Evolutionary conservation across 2,113 vertebrate genomes (phyloP), one percentile per base, ranked within the genome.

Genomic region (Elaphurus davidianus): DNA sequence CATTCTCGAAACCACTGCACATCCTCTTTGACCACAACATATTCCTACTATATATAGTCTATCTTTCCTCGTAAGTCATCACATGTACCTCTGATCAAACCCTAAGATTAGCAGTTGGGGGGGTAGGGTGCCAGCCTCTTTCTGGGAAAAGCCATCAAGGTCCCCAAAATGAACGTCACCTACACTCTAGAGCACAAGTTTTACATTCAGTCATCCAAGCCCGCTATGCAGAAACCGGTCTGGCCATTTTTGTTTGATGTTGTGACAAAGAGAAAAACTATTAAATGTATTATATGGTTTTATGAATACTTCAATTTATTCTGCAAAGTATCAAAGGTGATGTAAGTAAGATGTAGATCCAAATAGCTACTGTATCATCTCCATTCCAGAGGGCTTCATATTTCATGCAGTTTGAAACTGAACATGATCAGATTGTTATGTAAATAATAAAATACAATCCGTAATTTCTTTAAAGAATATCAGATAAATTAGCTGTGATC

Each of bases 401-500:
- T 81, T 93, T 85, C 83, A 91, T 57, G 47, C 82, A 3, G 0
- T 47, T 59, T 79, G 81, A 79, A 94, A 74, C 9, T 7, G 60
- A 91, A 85, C 52, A 40, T 27, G 23, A 79, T 52, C 43, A 17
- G 52, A 78, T 85, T 78, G 83, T 64, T 88, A 86, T 17, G 78
- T 64, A 93, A 97, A 87, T 91, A 93, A 91, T 36, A 88, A 76
- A 96, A 84, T 59, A 67, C 27, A 67, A 59, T n/a, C 28, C n/a
- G 54, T 59, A 36, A 93, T 85, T 93, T 95, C 76, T 85, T 87
- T 95, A 17, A 95, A 93, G 90, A 91, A 88, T 59, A 91, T 45
- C 94, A 91, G 90, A 93, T 93, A 54, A 92, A 71, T 78, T 36
- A 82, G 52, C 43, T 40, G 40, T 54, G 47, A 91, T 89, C 87